phyloP scores from a whole-genome alignment of 2,113 vertebrate species.

The Chionis minor region DNA sequence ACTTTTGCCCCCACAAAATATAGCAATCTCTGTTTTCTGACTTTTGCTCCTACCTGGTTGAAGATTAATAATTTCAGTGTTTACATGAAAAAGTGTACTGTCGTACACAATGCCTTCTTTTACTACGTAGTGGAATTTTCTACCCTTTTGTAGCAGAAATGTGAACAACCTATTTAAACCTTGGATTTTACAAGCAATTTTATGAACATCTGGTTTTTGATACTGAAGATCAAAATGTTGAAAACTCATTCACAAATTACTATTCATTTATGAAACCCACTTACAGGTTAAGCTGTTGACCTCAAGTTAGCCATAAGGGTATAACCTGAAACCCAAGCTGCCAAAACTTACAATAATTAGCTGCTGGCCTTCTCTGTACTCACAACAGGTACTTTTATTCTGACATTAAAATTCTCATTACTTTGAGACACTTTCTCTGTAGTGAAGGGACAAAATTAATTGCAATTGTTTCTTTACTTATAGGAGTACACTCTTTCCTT shows the following conservation, averaged over 20 bases:
- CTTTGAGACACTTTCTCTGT: not conserved
- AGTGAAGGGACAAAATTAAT: not conserved
- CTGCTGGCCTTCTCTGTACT: not conserved
- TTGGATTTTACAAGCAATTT: not conserved
- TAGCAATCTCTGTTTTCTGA: not conserved
- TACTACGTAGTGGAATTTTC: not conserved
- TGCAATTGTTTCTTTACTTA: not conserved
- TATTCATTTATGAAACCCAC: not conserved
- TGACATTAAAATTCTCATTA: not conserved
- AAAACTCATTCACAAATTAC: not conserved
- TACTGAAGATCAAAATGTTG: not conserved
- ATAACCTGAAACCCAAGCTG: not conserved
- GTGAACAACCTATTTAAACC: not conserved
- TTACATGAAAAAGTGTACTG: not conserved
- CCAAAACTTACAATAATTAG: not conserved
- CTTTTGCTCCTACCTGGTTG: not conserved
- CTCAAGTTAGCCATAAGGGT: not conserved
- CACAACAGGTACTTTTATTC: not conserved
- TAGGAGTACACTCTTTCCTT: not conserved
- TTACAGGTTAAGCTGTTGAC: not conserved
- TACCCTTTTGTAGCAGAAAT: not conserved
- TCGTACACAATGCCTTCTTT: not conserved
- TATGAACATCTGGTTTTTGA: not conserved
- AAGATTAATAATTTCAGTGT: not conserved
- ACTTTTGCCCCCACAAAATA: accelerated